Conservation (phyloP, 1,140 invertebrate genomes). For the Nymphalis io region DNA sequence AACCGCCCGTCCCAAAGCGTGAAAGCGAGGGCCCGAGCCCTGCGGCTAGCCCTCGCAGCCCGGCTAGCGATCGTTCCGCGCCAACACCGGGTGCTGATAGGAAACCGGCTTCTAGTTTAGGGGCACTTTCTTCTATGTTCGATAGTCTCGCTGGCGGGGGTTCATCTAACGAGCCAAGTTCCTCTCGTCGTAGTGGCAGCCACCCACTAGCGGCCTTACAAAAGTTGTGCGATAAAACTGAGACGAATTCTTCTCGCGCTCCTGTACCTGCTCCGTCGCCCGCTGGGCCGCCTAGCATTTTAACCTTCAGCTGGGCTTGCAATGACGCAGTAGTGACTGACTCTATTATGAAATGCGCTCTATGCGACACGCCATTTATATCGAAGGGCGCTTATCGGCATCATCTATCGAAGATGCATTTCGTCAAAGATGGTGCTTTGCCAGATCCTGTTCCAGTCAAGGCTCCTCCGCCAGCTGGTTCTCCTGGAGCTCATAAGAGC, state of each 20-base stretch:
- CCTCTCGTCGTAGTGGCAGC: slow-evolving; percentile 85
- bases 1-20: slow-evolving; percentile 61
- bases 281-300: slow-evolving; percentile 88
- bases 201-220: slow-evolving; percentile 96
- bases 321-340: slow-evolving; percentile 94
- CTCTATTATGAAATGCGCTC: slow-evolving; percentile 96
- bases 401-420: slow-evolving; percentile 97
- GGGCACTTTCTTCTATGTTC: slow-evolving; percentile 94
- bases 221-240: slow-evolving; percentile 96
- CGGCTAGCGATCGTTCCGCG: slow-evolving; percentile 87
- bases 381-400: slow-evolving; percentile 98
- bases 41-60: slow-evolving; percentile 84
- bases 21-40: slow-evolving; percentile 77
- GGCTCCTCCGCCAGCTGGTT: slow-evolving; percentile 64
- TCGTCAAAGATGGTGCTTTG: slow-evolving; percentile 94
- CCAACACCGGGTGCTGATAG: slow-evolving; percentile 85
- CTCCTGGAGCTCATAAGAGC: slow-evolving; percentile 75
- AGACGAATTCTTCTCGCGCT: slow-evolving; percentile 83
- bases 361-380: slow-evolving; percentile 97
- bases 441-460: slow-evolving; percentile 86
- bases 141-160: slow-evolving; percentile 87
- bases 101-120: slow-evolving; percentile 87
- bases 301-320: slow-evolving; percentile 96
- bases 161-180: slow-evolving; percentile 72
- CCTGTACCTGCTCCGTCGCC: slow-evolving; percentile 75